Evolutionary conservation across 1,140 invertebrate genomes (phyloP).

Genomic region (Sitophilus oryzae): DNA sequence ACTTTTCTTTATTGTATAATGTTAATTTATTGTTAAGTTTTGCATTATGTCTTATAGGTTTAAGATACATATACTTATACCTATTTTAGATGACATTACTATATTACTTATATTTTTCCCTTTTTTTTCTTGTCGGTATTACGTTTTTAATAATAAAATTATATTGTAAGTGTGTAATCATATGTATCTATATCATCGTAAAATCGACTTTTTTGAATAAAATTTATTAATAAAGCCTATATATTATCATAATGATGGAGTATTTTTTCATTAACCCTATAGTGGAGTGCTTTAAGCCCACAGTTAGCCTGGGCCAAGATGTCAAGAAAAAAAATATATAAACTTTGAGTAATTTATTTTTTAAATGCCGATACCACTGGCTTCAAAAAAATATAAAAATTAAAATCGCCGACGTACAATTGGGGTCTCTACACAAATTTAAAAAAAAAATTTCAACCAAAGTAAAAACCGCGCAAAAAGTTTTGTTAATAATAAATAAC

Average conservation of each 20-base stretch:
- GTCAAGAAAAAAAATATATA: too few relatives aligned
- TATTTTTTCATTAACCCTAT: not conserved
- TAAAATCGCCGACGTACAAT: too few relatives aligned
- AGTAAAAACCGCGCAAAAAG: too few relatives aligned
- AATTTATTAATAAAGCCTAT: slow-evolving; percentile 25
- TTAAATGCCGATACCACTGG: too few relatives aligned
- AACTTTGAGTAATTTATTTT: too few relatives aligned
- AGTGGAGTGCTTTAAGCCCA: too few relatives aligned
- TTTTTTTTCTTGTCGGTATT: slow-evolving; percentile 15
- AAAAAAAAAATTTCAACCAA: too few relatives aligned
- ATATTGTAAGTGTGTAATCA: slow-evolving; percentile 20
- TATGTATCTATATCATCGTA: slow-evolving; percentile 20
- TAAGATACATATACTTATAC: slow-evolving; percentile 10
- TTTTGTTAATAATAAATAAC: too few relatives aligned
- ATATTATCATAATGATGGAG: slow-evolving; percentile 13
- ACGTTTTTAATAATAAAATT: slow-evolving; percentile 11
- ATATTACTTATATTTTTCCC: slow-evolving; percentile 10
- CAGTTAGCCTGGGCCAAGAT: too few relatives aligned
- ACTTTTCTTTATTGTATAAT: slow-evolving; percentile 26
- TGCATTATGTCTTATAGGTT: slow-evolving; percentile 19
- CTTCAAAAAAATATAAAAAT: too few relatives aligned
- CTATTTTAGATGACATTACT: slow-evolving; percentile 13
- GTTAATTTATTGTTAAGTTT: slow-evolving; percentile 29
- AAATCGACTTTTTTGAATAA: slow-evolving; percentile 24
- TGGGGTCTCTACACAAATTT: too few relatives aligned